phyloP scores from a whole-genome alignment of 2,113 vertebrate genomes.

The Atractosteus spatula region DNA sequence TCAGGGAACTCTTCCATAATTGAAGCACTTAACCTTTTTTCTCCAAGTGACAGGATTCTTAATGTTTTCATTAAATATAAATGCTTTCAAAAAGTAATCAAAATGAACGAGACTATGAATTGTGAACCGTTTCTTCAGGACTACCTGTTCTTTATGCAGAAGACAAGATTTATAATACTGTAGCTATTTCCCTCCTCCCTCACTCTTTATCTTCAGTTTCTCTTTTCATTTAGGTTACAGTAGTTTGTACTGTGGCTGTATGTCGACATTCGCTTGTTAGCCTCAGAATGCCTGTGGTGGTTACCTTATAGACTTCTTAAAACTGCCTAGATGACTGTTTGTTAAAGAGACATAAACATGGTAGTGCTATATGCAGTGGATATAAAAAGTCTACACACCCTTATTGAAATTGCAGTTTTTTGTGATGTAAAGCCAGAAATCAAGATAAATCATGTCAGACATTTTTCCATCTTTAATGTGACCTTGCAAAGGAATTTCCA shows the following conservation, averaged over 20 bases:
- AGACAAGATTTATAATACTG: slow-evolving; percentile 11
- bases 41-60: too few species aligned
- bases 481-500: too few species aligned
- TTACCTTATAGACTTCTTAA: not conserved
- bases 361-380: not conserved
- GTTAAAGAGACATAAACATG: not conserved
- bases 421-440: too few species aligned
- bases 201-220: not conserved
- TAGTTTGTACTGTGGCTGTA: not conserved
- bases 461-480: too few species aligned
- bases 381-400: too few species aligned
- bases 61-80: too few species aligned
- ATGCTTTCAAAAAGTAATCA: too few species aligned
- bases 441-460: too few species aligned
- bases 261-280: not conserved
- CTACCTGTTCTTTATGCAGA: not conserved
- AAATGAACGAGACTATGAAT: too few species aligned
- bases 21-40: too few species aligned
- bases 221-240: not conserved
- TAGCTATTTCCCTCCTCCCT: not conserved
- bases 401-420: too few species aligned
- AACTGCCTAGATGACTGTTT: not conserved
- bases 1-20: too few species aligned
- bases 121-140: not conserved
- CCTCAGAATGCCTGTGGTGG: not conserved